Evolutionary conservation across 1,140 invertebrate genomes (phyloP).

Genomic region (Trissolcus basalis): DNA sequence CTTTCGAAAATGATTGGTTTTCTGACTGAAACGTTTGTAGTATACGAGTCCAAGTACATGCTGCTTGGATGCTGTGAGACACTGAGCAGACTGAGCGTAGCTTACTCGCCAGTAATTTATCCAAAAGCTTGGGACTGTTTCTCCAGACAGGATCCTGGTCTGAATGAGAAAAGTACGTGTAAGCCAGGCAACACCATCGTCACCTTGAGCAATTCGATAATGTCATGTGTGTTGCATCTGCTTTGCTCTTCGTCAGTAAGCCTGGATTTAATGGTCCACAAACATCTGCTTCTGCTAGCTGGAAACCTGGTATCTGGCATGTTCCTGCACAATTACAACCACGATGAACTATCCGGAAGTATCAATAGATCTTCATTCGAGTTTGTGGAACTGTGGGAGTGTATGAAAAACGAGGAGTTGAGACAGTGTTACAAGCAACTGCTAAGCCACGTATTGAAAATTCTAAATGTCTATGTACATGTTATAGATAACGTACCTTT

Average conservation of each 20-base stretch:
- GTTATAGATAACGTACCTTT: slow-evolving; percentile 83
- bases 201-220: slow-evolving; percentile 32
- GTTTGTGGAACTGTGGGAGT: slow-evolving; percentile 74
- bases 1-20: slow-evolving; percentile 62
- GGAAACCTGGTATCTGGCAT: slow-evolving; percentile 82
- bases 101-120: slow-evolving; percentile 76
- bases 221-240: slow-evolving; percentile 71
- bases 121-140: slow-evolving; percentile 77
- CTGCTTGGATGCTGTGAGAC: slow-evolving; percentile 78
- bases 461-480: slow-evolving; percentile 85
- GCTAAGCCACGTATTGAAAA: slow-evolving; percentile 81
- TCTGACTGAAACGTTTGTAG: slow-evolving; percentile 65
- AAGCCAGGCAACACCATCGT: slow-evolving; percentile 12
- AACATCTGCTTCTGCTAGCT: slow-evolving; percentile 79
- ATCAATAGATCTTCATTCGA: slow-evolving; percentile 28
- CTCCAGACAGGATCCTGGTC: slow-evolving; percentile 17
- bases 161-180: no score
- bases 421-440: slow-evolving; percentile 79
- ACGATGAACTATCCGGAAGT: slow-evolving; percentile 42
- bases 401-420: slow-evolving; percentile 76
- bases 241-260: slow-evolving; percentile 78
- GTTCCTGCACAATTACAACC: slow-evolving; percentile 65
- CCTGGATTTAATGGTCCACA: slow-evolving; percentile 81
- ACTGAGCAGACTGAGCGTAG: slow-evolving; percentile 73
- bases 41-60: slow-evolving; percentile 69